These are phyloP conservation scores for cat (Felis catus) DNA, from an alignment of 2,113 vertebrate species.

Conservation along the genomic window F.catus_Fca126_mat1.0 CM031412.1:114494501-114495000, in stretches of 20 bases:
- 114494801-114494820: background rate
- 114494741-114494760: background rate
- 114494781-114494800: background rate
- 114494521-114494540: too few species aligned
- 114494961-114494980: background rate
- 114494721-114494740: background rate
- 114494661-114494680: background rate
- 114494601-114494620: too few species aligned
- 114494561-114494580: too few species aligned
- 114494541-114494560: too few species aligned
- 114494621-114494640: too few species aligned
- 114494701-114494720: background rate
- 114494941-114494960: background rate
- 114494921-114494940: background rate
- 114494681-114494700: background rate
- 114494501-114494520: too few species aligned
- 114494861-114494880: conserved; percentile 9
- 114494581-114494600: too few species aligned
- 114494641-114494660: too few species aligned
- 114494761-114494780: background rate
- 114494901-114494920: background rate
- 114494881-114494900: background rate
- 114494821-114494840: background rate
- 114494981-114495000: background rate
- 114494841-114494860: background rate